Evolutionary conservation across 2,797 vertebrate species (phyloP).

Genomic region (Danio albolineatus): DNA sequence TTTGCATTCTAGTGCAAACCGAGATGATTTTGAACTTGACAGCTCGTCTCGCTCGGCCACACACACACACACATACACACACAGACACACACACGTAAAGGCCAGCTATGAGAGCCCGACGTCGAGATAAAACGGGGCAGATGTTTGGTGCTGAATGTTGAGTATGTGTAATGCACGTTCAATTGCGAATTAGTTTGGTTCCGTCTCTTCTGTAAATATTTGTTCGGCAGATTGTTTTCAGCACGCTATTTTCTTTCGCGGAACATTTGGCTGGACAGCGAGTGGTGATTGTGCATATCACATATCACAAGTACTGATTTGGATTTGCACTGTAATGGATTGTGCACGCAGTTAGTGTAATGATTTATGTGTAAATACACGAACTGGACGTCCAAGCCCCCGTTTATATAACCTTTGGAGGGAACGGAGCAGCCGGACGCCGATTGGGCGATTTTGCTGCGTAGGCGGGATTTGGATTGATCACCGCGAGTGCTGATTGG

Average conservation of each 20-base stretch:
- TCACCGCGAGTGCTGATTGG: conserved; percentile 54
- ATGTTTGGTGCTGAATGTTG: conserved; percentile 3
- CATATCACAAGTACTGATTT: not conserved
- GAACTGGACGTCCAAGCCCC: conserved; percentile 77
- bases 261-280: not conserved
- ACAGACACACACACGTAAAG: conserved; percentile 29
- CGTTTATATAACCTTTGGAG: conserved; percentile 78
- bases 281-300: not conserved
- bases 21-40: conserved; percentile 59
- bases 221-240: conserved; percentile 26
- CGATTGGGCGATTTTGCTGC: conserved; percentile 80
- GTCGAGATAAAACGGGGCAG: conserved; percentile 31
- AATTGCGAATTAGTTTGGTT: conserved; percentile 22
- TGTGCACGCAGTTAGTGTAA: not conserved
- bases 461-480: conserved; percentile 80
- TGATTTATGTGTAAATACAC: conserved; percentile 72
- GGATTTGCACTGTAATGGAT: not conserved
- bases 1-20: conserved; percentile 55
- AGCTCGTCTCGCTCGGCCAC: conserved; percentile 60
- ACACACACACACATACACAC: not conserved
- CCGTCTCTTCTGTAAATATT: conserved; percentile 26
- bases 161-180: conserved; percentile 3
- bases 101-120: conserved; percentile 42
- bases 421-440: conserved; percentile 75
- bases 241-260: conserved; percentile 13